These are phyloP conservation scores for Arctopsyche grandis DNA, from an alignment of 1,140 invertebrate species.

Conservation along the genomic window DNA sequence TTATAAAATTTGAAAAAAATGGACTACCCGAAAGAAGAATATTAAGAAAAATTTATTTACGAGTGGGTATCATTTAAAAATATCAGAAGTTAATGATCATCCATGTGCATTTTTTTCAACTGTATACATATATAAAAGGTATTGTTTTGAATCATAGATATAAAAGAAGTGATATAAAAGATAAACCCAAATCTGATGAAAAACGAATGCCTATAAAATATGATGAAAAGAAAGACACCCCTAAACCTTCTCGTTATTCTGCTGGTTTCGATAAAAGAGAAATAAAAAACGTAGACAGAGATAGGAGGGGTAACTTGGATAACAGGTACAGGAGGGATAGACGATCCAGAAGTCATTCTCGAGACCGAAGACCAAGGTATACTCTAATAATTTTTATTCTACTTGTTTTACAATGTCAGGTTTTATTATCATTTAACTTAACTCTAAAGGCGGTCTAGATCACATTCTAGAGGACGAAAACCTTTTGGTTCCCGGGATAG, in stretches of 20 bases:
- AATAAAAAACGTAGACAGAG: background rate
- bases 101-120: too few species aligned
- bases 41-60: too few species aligned
- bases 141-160: background rate
- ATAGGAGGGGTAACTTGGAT: constrained; percentile 11
- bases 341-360: constrained; percentile 1
- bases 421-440: background rate
- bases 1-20: too few species aligned
- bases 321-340: constrained; percentile 21
- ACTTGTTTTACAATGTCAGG: constrained; percentile 5
- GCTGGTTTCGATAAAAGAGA: background rate
- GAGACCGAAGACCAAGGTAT: constrained; percentile 38
- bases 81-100: too few species aligned
- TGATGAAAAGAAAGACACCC: constrained; percentile 9
- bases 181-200: background rate
- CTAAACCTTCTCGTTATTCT: background rate
- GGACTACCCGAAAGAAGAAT: too few species aligned
- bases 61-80: too few species aligned
- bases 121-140: too few species aligned
- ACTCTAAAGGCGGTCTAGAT: constrained; percentile 40
- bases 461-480: constrained; percentile 40
- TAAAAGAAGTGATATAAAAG: background rate
- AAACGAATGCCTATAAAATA: background rate
- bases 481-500: constrained; percentile 24
- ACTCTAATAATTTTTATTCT: constrained; percentile 20